phyloP scores from a whole-genome alignment of 2,888 invertebrate genomes.

The Epistrophella euchroma region DNA sequence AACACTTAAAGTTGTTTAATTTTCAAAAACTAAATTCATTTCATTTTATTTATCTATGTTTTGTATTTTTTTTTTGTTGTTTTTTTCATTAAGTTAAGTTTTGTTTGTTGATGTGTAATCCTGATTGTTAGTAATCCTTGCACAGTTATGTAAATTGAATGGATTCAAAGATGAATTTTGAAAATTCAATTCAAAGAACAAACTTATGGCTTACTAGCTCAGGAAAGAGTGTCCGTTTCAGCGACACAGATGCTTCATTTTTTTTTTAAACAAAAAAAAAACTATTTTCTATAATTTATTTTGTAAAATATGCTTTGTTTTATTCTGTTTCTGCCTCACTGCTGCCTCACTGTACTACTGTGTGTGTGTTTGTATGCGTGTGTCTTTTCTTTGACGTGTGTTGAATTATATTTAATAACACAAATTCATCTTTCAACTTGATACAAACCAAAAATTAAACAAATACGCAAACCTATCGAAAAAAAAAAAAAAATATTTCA shows the following conservation, averaged over 20 bases:
- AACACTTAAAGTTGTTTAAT: conserved; percentile 54
- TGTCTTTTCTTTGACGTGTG: conserved; percentile 71
- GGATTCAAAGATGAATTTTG: background rate
- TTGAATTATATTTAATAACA: conserved; percentile 70
- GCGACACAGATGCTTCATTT: conserved; percentile 28
- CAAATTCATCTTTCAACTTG: conserved; percentile 74
- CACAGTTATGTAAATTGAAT: conserved; percentile 11
- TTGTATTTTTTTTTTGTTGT: conserved; percentile 8
- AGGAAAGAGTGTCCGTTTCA: conserved; percentile 28
- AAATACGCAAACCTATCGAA: conserved; percentile 31
- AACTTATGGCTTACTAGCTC: conserved; percentile 46
- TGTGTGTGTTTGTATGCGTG: conserved; percentile 74
- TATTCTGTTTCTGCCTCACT: conserved; percentile 74
- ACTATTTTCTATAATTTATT: conserved; percentile 53
- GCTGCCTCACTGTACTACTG: conserved; percentile 75
- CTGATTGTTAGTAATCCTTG: conserved; percentile 48
- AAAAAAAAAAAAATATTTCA: conserved; percentile 29
- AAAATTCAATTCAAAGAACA: conserved; percentile 4
- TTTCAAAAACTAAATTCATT: conserved; percentile 67
- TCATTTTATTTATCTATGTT: conserved; percentile 35
- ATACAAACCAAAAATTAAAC: conserved; percentile 38
- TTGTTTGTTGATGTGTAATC: conserved; percentile 35
- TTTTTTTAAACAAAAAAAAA: conserved; percentile 14
- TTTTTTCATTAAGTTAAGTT: conserved; percentile 37
- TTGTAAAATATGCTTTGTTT: conserved; percentile 71